These are phyloP conservation scores for Nephrotoma flavescens DNA, from an alignment of 2,888 invertebrate genomes.

Conservation along the genomic window DNA sequence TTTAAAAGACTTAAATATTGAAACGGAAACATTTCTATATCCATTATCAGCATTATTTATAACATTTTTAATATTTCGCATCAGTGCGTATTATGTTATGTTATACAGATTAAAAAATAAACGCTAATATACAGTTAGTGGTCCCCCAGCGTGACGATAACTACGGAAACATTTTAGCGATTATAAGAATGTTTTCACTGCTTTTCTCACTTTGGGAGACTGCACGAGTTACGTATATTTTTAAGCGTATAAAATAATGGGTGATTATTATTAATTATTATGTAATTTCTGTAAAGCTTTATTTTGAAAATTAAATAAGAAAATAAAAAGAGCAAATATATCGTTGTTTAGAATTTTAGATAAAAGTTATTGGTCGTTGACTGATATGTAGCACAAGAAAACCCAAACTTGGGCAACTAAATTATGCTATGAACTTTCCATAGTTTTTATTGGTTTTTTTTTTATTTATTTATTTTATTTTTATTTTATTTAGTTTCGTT, in stretches of 20 bases:
- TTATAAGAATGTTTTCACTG: neutral
- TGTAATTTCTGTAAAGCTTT: neutral
- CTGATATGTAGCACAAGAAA: too few relatives aligned
- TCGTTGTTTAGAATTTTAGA: neutral
- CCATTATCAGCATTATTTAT: slow-evolving; percentile 48
- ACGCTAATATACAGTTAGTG: slow-evolving; percentile 17
- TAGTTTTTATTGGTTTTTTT: too few relatives aligned
- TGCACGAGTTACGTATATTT: neutral
- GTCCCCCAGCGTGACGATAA: neutral
- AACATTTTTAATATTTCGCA: slow-evolving; percentile 46
- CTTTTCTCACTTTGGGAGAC: neutral
- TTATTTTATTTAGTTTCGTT: too few relatives aligned
- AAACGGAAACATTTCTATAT: slow-evolving; percentile 45
- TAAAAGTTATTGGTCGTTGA: neutral
- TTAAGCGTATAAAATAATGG: neutral
- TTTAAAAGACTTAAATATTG: slow-evolving; percentile 58
- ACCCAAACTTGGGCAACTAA: too few relatives aligned
- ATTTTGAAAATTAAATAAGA: neutral
- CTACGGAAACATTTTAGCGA: neutral
- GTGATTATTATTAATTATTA: neutral
- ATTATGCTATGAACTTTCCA: too few relatives aligned
- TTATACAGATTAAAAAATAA: slow-evolving; percentile 44
- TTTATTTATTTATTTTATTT: too few relatives aligned
- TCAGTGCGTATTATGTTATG: slow-evolving; percentile 51
- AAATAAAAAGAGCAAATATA: neutral